Conservation (phyloP, 2,888 invertebrate genomes). For the Drosophila kuntzei region DNA sequence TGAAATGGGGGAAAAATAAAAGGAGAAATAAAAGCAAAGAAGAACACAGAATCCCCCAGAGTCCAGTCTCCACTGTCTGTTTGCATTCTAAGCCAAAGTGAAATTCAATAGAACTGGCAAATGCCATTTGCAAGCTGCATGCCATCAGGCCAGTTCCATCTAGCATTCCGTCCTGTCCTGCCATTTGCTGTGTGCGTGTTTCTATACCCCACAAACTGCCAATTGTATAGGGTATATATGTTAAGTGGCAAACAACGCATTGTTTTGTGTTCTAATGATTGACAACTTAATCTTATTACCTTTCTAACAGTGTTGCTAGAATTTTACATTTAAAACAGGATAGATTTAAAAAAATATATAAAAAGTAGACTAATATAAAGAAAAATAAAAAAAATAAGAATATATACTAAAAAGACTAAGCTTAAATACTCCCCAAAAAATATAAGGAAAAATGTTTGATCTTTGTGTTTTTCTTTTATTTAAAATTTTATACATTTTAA, state of each 20-base stretch:
- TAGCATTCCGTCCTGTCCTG: constrained; percentile 41
- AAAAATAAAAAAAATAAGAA: too few relatives aligned
- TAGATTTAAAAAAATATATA: too few relatives aligned
- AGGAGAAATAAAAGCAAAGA: constrained; percentile 2
- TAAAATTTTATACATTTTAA: too few relatives aligned
- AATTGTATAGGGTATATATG: constrained; percentile 8
- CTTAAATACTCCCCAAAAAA: too few relatives aligned
- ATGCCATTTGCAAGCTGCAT: constrained; percentile 43
- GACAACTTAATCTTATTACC: too few relatives aligned
- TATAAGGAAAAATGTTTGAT: too few relatives aligned
- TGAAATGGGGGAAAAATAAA: background rate
- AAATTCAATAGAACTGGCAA: constrained; percentile 70
- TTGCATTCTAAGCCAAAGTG: constrained; percentile 65
- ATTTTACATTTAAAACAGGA: too few relatives aligned
- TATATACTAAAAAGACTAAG: too few relatives aligned
- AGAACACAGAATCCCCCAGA: constrained; percentile 24
- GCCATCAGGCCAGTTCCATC: constrained; percentile 34
- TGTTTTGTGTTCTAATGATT: too few relatives aligned
- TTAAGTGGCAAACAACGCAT: background rate
- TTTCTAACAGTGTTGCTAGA: too few relatives aligned
- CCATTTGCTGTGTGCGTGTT: constrained; percentile 37
- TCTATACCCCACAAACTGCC: constrained; percentile 17
- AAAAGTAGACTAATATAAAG: too few relatives aligned
- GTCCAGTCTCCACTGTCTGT: constrained; percentile 22
- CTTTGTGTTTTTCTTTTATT: too few relatives aligned